Conservation (phyloP, 92 coral and sea anemone genomes). For the Parazoanthus atlanticus region DNA sequence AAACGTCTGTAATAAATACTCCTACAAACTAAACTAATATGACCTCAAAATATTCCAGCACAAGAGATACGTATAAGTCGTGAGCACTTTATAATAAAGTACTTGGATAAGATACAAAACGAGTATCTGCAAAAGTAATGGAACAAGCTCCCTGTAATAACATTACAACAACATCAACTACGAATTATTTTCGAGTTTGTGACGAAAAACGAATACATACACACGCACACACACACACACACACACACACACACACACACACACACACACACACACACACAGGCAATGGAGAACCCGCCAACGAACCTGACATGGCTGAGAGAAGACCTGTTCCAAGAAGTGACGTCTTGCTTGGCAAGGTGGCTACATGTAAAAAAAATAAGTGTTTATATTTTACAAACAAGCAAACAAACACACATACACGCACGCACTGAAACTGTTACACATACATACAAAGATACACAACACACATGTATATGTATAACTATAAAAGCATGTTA, state of each 20-base stretch:
- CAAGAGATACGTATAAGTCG: not conserved
- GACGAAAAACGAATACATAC: too few relatives aligned
- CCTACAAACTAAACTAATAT: too few relatives aligned
- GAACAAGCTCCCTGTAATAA: too few relatives aligned
- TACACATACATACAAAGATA: not conserved
- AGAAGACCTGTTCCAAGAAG: slow-evolving; percentile 84
- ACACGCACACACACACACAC: too few relatives aligned
- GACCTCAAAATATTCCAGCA: too few relatives aligned
- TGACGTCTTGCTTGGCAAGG: slow-evolving; percentile 83
- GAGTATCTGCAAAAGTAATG: too few relatives aligned
- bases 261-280: too few relatives aligned
- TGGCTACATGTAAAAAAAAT: not conserved
- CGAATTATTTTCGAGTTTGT: too few relatives aligned
- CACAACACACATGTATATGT: not conserved
- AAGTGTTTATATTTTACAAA: not conserved
- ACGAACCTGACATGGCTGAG: slow-evolving; percentile 84
- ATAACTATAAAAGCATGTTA: not conserved
- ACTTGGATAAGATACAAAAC: not conserved
- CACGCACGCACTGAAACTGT: not conserved
- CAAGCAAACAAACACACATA: not conserved
- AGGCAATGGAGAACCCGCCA: not conserved
- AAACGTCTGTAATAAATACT: too few relatives aligned
- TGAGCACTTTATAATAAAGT: not conserved
- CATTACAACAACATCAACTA: too few relatives aligned
- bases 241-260: too few relatives aligned